These are phyloP conservation scores for Drosophila nigrodunni DNA, from an alignment of 1,140 invertebrate genomes.

Conservation along the genomic window DNA sequence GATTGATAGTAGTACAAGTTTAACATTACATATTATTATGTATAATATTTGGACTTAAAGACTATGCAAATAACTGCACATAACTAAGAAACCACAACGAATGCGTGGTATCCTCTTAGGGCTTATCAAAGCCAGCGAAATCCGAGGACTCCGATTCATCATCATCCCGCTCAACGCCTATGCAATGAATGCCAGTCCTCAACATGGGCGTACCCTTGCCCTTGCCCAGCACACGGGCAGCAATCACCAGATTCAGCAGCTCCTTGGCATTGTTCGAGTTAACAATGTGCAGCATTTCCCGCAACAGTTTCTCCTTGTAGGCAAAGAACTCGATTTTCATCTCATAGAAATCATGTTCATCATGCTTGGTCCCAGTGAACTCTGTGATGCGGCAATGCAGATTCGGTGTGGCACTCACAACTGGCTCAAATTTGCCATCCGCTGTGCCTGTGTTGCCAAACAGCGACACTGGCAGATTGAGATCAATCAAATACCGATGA, in stretches of 20 bases:
- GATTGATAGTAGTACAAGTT: constrained; percentile 35
- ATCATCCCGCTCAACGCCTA: constrained; percentile 84
- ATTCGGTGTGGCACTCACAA: constrained; percentile 75
- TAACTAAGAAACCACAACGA: constrained; percentile 56
- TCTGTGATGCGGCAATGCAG: constrained; percentile 79
- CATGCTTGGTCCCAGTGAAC: constrained; percentile 72
- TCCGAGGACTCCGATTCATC: constrained; percentile 84
- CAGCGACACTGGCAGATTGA: constrained; percentile 73
- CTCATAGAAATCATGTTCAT: constrained; percentile 80
- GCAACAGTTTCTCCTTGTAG: constrained; percentile 86
- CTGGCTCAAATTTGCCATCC: constrained; percentile 66
- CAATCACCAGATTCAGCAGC: constrained; percentile 75
- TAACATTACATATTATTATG: constrained; percentile 52
- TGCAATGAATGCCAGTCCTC: constrained; percentile 85
- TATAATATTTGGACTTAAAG: constrained; percentile 54
- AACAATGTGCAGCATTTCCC: constrained; percentile 85
- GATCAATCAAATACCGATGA: constrained; percentile 82
- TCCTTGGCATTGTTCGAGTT: constrained; percentile 80
- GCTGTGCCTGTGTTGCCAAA: constrained; percentile 59
- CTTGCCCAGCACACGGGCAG: constrained; percentile 85
- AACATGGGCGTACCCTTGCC: constrained; percentile 86
- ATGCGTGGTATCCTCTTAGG: constrained; percentile 38
- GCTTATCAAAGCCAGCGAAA: constrained; percentile 68
- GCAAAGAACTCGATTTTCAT: constrained; percentile 86
- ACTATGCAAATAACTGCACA: constrained; percentile 64